A percentile compares a stretch with the other conserved stretches of the same genome.
Conservation (phyloP, 2,113 vertebrate genomes). For the Rhinopomastus cyanomelas region DNA sequence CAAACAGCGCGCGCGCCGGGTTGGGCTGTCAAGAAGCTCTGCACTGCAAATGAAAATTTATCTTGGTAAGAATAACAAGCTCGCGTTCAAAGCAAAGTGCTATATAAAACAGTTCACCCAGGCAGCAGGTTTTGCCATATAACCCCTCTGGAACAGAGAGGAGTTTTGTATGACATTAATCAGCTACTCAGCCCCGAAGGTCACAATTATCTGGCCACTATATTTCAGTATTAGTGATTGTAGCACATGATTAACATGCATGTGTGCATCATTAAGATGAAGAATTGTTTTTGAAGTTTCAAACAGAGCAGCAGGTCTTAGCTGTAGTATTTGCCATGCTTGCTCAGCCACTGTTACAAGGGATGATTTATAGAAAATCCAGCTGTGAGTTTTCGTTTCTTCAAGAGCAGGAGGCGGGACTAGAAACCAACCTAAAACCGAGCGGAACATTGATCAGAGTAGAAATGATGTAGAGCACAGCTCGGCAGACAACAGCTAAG, state of each 20-base stretch:
- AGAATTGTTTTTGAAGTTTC: constrained; percentile 59
- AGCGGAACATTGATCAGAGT: constrained; percentile 75
- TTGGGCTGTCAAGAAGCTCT: constrained; percentile 7
- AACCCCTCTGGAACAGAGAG: constrained; percentile 2
- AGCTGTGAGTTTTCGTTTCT: constrained; percentile 81
- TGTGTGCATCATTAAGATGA: constrained; percentile 53
- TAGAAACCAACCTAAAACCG: constrained; percentile 74
- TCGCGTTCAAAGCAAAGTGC: constrained; percentile 16
- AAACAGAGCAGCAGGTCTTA: constrained; percentile 62
- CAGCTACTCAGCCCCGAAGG: constrained; percentile 50
- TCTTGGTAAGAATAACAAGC: not conserved
- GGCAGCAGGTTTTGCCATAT: not conserved
- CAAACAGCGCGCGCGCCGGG: not conserved
- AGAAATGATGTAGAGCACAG: constrained; percentile 75
- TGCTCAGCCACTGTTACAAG: constrained; percentile 66
- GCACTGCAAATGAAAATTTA: not conserved
- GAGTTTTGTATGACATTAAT: constrained; percentile 55
- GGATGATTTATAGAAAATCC: constrained; percentile 78
- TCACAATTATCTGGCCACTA: constrained; percentile 64
- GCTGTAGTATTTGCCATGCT: constrained; percentile 65
- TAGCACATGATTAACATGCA: constrained; percentile 48
- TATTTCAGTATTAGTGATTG: constrained; percentile 65
- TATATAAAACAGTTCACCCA: not conserved
- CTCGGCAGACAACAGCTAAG: constrained; percentile 68
- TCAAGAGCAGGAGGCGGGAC: constrained; percentile 75